Conservation (phyloP, 2,797 vertebrate species). For the Manis javanica region DNA sequence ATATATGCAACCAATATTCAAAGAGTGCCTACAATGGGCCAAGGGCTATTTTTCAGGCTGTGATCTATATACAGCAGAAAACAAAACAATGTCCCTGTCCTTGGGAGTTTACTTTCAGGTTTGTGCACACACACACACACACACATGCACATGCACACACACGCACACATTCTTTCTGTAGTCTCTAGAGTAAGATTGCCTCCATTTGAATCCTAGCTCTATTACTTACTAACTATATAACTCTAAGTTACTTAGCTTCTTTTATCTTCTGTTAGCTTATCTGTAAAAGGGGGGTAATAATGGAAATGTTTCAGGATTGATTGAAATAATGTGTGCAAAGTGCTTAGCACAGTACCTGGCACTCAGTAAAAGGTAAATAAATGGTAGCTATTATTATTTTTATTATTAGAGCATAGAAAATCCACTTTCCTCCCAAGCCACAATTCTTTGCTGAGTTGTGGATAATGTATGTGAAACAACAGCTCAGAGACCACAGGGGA, state of each 20-base stretch:
- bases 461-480: background rate
- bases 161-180: background rate
- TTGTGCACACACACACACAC: background rate
- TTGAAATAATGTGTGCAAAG: background rate
- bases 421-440: background rate
- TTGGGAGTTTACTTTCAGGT: background rate
- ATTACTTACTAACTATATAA: background rate
- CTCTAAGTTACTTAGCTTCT: background rate
- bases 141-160: background rate
- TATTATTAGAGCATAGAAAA: background rate
- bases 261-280: background rate
- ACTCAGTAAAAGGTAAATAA: background rate
- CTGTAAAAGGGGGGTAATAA: background rate
- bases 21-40: background rate
- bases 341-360: background rate
- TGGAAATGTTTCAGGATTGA: background rate
- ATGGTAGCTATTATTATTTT: background rate
- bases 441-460: background rate
- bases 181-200: background rate
- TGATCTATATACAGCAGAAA: background rate
- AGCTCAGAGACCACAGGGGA: constrained; percentile 28
- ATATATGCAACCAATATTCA: too few species aligned
- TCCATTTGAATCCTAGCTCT: background rate
- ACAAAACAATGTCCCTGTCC: background rate
- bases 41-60: background rate